phyloP scores from a whole-genome alignment of 2,888 invertebrate genomes.

The Pyrochroa serraticornis region DNA sequence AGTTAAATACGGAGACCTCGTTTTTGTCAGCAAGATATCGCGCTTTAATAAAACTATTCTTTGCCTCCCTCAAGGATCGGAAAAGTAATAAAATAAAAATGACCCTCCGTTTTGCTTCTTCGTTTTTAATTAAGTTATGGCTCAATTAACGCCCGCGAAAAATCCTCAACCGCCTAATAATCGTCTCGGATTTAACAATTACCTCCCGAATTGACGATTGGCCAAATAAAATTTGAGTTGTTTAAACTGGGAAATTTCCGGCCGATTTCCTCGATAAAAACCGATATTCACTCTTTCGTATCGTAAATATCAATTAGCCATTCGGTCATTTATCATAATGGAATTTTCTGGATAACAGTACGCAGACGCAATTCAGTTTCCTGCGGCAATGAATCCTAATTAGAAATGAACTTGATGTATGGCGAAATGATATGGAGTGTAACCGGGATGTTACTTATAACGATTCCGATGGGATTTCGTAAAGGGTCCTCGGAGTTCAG shows the following conservation, averaged over 20 bases:
- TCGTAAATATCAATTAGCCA: conserved; percentile 43
- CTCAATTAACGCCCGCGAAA: background rate
- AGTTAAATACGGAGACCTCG: background rate
- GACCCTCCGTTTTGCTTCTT: background rate
- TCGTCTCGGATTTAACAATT: too few species aligned
- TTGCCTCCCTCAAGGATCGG: background rate
- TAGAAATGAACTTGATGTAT: conserved; percentile 32
- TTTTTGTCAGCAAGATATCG: background rate
- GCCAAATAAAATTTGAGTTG: too few species aligned
- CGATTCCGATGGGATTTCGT: conserved; percentile 9
- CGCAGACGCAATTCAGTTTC: conserved; percentile 23
- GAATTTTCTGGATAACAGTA: conserved; percentile 32
- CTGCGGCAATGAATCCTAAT: conserved; percentile 37
- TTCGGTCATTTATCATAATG: conserved; percentile 38
- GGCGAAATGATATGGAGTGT: conserved; percentile 27
- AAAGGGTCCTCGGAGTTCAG: conserved; percentile 2
- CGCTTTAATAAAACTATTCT: conserved; percentile 4
- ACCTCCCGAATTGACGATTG: too few species aligned
- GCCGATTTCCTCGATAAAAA: background rate
- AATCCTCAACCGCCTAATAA: too few species aligned
- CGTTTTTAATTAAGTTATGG: background rate
- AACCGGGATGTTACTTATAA: conserved; percentile 16
- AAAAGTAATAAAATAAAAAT: conserved; percentile 3
- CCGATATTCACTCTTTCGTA: conserved; percentile 34
- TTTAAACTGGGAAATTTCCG: too few species aligned